Evolutionary conservation across 1,140 invertebrate genomes (phyloP), one percentile per base, ranked within the genome.

Genomic region (Zaprionus lachaisei): DNA sequence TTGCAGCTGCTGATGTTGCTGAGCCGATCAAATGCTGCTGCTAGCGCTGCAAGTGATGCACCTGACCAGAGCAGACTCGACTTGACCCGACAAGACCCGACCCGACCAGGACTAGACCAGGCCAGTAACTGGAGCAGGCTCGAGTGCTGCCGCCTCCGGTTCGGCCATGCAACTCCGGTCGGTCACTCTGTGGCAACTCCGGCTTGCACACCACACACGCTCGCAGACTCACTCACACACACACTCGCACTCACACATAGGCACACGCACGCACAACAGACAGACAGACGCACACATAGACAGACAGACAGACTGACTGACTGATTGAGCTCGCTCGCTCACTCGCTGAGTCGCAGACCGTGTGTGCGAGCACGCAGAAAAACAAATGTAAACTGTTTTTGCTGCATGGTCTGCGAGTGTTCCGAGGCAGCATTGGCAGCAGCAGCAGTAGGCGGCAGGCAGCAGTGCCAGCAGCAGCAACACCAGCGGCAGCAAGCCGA

Each of bases 351-450:
- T 83, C 85, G 85, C 61, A 71, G 73, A 65, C 73, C 73, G 73
- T 76, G 68, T 92, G 91, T 92, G 91, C 91, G 91, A 91, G 85
- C 91, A 92, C 91, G 91, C 91, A 91, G 91, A 92, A 92, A 92
- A 92, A 91, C 91, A 92, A 92, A 92, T 92, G 91, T 80, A 92
- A 92, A 92, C 91, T 92, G 84, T 92, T 92, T 86, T 90, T 89
- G 85, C 87, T 87, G 83, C 83, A 92, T 77, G 77, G 75, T 77
- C 73, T 28, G 64, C 74, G 62, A 72, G 9, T 66, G 75, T 63
- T 79, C 72, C 63, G 70, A 74, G 73, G 69, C 73, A 61, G 56
- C 34, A 41, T 55, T n/a, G 51, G 24, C 49, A 26, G 41, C 62
- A 34, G 47, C 31, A 44, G 51, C 31, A 60, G 51, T 17, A 56